Evolutionary conservation across 1,140 invertebrate species (phyloP).

Genomic region (Rhagoletis zephyria): DNA sequence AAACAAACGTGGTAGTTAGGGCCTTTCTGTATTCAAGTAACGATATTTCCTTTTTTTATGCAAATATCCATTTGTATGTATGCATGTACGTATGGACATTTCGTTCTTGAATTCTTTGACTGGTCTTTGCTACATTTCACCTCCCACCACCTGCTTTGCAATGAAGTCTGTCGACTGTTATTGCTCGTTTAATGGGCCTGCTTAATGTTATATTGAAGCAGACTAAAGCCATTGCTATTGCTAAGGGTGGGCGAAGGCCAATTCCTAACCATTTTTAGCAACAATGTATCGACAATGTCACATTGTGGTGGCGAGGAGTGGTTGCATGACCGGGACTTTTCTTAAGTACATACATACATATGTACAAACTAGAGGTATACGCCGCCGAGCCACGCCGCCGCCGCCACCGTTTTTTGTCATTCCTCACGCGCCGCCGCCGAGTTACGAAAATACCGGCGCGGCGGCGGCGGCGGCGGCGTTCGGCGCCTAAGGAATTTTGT

Average conservation of each 20-base stretch:
- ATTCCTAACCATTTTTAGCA: neutral
- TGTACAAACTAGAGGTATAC: neutral
- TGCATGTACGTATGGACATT: no score
- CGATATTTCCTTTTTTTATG: no score
- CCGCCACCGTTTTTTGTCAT: no score
- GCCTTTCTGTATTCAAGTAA: no score
- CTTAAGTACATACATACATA: neutral
- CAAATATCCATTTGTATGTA: no score
- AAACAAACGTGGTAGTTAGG: no score
- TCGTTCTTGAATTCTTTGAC: no score
- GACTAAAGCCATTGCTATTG: neutral
- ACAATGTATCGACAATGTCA: neutral
- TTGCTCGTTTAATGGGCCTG: slow-evolving; percentile 10
- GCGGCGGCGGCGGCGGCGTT: no score
- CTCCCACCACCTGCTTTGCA: neutral
- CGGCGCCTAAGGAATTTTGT: no score
- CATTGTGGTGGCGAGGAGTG: neutral
- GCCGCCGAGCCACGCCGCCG: no score
- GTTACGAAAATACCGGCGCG: no score
- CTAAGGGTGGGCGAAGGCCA: neutral
- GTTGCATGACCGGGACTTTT: neutral
- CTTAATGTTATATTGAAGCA: neutral
- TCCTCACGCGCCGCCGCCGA: no score
- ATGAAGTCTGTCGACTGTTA: neutral
- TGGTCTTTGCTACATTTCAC: neutral